These are phyloP conservation scores for Myanophis thanlyinensis DNA, from an alignment of 2,113 vertebrate genomes.

Conservation along the genomic window DNA sequence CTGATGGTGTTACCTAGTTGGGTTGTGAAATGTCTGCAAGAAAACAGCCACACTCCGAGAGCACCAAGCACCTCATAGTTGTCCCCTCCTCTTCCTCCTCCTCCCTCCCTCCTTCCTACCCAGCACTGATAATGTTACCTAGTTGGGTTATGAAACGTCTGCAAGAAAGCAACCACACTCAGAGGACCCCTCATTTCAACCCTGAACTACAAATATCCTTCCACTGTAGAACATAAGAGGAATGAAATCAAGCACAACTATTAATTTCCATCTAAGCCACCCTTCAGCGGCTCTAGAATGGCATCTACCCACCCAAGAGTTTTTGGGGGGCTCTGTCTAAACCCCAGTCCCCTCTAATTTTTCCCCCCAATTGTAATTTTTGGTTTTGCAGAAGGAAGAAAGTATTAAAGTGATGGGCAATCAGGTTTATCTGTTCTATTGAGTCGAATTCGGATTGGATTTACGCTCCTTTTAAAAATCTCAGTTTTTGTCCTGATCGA, in stretches of 20 bases:
- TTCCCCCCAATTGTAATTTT: neutral
- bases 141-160: no score
- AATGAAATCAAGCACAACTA: neutral
- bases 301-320: neutral
- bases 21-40: no score
- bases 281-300: neutral
- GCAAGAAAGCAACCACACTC: neutral
- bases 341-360: neutral
- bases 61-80: no score
- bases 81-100: no score
- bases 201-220: neutral
- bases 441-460: neutral
- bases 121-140: no score
- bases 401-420: neutral
- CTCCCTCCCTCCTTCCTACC: no score
- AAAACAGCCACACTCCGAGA: no score
- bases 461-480: neutral
- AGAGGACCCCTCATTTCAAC: neutral
- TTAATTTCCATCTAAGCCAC: neutral
- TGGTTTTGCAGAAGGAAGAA: neutral
- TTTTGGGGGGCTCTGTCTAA: neutral
- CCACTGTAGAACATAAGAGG: neutral
- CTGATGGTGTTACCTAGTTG: neutral
- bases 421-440: neutral
- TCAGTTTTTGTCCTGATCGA: neutral